These are phyloP conservation scores for Drosophila orena DNA, from an alignment of 1,140 invertebrate species.

Conservation along the genomic window DNA sequence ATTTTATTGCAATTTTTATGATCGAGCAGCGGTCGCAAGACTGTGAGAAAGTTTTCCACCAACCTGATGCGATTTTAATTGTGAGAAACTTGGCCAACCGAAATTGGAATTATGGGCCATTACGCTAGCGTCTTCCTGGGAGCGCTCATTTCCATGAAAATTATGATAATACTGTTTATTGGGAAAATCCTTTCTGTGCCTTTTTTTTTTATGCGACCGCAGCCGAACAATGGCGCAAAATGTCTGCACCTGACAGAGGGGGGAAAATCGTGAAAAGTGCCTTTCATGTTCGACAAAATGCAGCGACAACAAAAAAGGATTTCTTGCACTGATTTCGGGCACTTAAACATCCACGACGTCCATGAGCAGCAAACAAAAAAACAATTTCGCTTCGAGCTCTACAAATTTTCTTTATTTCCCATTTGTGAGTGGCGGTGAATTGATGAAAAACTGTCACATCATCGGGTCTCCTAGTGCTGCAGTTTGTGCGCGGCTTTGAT, in stretches of 20 bases:
- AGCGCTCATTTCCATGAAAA: constrained; percentile 48
- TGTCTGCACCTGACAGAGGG: constrained; percentile 68
- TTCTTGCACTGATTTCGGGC: constrained; percentile 71
- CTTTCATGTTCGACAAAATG: constrained; percentile 75
- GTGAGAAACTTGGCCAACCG: constrained; percentile 51
- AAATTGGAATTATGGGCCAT: constrained; percentile 61
- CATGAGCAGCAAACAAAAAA: constrained; percentile 39
- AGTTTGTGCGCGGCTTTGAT: constrained; percentile 62
- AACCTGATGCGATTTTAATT: constrained; percentile 76
- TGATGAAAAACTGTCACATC: constrained; percentile 80
- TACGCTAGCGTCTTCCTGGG: constrained; percentile 16
- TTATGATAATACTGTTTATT: constrained; percentile 73
- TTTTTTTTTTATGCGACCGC: neutral
- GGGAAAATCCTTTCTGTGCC: constrained; percentile 52
- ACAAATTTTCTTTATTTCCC: constrained; percentile 9
- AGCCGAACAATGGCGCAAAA: constrained; percentile 12
- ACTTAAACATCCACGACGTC: constrained; percentile 65
- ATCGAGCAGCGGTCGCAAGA: constrained; percentile 39
- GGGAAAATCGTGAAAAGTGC: constrained; percentile 59
- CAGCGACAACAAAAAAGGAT: constrained; percentile 58
- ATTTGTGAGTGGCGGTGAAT: constrained; percentile 44
- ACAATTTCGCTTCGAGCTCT: constrained; percentile 27
- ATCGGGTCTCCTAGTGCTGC: constrained; percentile 59
- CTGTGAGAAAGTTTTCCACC: constrained; percentile 42
- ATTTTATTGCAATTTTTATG: constrained; percentile 85